These are phyloP conservation scores for Paedocypris micromegethes DNA, from an alignment of 2,797 vertebrate species.

Conservation along the genomic window DNA sequence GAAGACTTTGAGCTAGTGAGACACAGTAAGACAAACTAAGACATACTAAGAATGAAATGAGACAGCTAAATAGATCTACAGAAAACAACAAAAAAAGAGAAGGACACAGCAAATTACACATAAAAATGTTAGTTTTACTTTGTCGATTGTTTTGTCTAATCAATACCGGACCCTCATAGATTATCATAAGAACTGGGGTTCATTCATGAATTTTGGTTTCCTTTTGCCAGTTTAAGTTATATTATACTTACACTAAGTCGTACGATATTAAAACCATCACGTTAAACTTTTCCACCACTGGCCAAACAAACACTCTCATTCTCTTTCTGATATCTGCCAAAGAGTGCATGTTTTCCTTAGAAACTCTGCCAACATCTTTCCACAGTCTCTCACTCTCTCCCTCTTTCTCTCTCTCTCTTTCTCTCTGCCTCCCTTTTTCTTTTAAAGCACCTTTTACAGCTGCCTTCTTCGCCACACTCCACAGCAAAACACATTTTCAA, in stretches of 20 bases:
- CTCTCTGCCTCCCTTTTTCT: conserved; percentile 52
- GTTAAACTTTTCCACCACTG: background rate
- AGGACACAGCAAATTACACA: too few relatives aligned
- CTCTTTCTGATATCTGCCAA: conserved; percentile 27
- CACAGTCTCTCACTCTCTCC: conserved; percentile 33
- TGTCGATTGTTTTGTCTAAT: too few relatives aligned
- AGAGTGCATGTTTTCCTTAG: conserved; percentile 40
- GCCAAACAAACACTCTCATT: conserved; percentile 9
- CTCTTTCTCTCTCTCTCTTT: conserved; percentile 32
- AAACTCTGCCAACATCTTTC: conserved; percentile 57
- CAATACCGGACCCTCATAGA: too few relatives aligned
- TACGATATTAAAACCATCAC: conserved; percentile 4
- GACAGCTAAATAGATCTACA: too few relatives aligned
- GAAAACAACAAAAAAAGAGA: too few relatives aligned
- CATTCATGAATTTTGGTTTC: too few relatives aligned
- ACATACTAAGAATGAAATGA: too few relatives aligned
- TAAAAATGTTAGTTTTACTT: too few relatives aligned
- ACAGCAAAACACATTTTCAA: conserved; percentile 46
- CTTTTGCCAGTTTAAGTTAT: background rate
- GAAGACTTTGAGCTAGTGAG: too few relatives aligned
- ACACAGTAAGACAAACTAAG: too few relatives aligned
- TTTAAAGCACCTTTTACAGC: conserved; percentile 59
- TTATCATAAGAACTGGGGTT: too few relatives aligned
- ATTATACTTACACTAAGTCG: conserved; percentile 2
- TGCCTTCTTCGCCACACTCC: conserved; percentile 50